These are phyloP conservation scores for Zaprionus camerounensis DNA, from an alignment of 1,140 invertebrate genomes.

Conservation along the genomic window DNA sequence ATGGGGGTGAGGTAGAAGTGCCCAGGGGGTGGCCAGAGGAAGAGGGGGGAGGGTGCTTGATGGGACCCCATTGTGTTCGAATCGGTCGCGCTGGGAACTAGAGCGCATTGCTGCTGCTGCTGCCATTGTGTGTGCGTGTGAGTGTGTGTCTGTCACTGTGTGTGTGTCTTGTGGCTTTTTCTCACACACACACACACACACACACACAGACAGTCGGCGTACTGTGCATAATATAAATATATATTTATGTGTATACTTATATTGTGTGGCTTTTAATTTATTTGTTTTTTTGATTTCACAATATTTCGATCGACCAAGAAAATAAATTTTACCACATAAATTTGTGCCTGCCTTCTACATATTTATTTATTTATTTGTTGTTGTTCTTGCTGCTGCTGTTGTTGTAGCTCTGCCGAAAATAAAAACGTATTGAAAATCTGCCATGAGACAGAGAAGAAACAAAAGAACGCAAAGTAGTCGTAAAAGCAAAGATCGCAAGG, in stretches of 20 bases:
- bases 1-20: neutral
- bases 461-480: slow-evolving; percentile 73
- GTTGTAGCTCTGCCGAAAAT: slow-evolving; percentile 20
- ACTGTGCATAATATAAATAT: slow-evolving; percentile 22
- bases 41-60: neutral
- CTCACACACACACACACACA: slow-evolving; percentile 29
- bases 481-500: slow-evolving; percentile 39
- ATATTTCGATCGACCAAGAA: slow-evolving; percentile 78
- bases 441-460: slow-evolving; percentile 39
- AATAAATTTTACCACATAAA: slow-evolving; percentile 71
- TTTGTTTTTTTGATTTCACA: slow-evolving; percentile 81
- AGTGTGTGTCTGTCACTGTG: neutral
- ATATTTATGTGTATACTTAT: slow-evolving; percentile 36
- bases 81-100: slow-evolving; percentile 68
- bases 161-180: slow-evolving; percentile 12
- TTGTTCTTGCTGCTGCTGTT: neutral
- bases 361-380: slow-evolving; percentile 7
- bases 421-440: slow-evolving; percentile 69
- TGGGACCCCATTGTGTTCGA: slow-evolving; percentile 42
- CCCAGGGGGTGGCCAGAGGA: neutral
- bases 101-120: slow-evolving; percentile 58
- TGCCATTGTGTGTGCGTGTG: slow-evolving; percentile 57
- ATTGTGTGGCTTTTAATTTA: slow-evolving; percentile 77
- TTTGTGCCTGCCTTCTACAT: slow-evolving; percentile 21
- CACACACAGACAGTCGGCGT: neutral